Evolutionary conservation across 1,140 invertebrate genomes (phyloP).

Genomic region (Lordiphosa mommai): DNA sequence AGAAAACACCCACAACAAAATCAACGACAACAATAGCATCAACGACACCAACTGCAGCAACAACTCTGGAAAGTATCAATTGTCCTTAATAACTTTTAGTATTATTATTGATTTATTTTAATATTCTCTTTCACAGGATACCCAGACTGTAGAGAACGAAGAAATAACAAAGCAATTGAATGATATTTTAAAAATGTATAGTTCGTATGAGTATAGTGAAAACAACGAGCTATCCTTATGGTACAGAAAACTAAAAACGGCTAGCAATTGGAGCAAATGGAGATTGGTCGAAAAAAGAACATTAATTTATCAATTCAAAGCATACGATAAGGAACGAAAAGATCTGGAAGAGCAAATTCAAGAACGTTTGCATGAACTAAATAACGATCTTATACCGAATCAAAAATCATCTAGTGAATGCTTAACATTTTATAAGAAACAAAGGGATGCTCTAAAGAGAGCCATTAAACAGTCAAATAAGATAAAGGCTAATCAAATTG

Average conservation of each 20-base stretch:
- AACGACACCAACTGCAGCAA: background rate
- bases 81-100: background rate
- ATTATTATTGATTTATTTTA: background rate
- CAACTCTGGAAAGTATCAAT: background rate
- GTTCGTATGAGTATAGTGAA: background rate
- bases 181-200: background rate
- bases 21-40: background rate
- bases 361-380: background rate
- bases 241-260: background rate
- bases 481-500: background rate
- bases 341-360: conserved; percentile 17
- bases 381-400: background rate
- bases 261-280: background rate
- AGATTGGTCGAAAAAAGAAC: background rate
- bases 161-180: background rate
- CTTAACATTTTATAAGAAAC: background rate
- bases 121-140: background rate
- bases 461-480: background rate
- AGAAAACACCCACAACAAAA: background rate
- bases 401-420: background rate
- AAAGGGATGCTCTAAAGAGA: background rate
- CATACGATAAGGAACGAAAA: background rate
- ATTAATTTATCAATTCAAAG: background rate
- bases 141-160: background rate
- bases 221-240: background rate